Percentiles rank a stretch among this genome's conserved stretches.
Conservation (phyloP, 2,888 invertebrate species). For the Drosophila bunnanda region DNA sequence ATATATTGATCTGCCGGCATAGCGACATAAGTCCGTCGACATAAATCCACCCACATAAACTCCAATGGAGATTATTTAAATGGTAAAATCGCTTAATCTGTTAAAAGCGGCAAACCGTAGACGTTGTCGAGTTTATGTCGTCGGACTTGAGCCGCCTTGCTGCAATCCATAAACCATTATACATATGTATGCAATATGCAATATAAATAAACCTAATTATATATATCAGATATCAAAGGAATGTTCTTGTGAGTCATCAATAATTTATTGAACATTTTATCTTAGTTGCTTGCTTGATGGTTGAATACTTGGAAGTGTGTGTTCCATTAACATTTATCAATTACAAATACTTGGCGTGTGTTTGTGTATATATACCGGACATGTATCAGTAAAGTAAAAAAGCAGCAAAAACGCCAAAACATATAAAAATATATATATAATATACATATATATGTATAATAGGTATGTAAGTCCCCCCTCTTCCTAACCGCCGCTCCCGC, state of each 20-base stretch:
- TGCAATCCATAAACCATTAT: slow-evolving; percentile 39
- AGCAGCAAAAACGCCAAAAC: slow-evolving; percentile 77
- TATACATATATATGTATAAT: slow-evolving; percentile 45
- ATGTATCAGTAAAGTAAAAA: slow-evolving; percentile 68
- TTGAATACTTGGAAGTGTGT: slow-evolving; percentile 67
- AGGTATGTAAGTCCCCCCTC: slow-evolving; percentile 31
- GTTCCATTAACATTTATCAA: slow-evolving; percentile 55
- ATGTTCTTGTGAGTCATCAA: slow-evolving; percentile 58
- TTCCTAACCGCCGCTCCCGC: slow-evolving; percentile 3
- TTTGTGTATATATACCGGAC: slow-evolving; percentile 29
- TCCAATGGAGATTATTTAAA: not conserved
- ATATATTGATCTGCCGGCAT: slow-evolving; percentile 19
- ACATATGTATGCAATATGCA: slow-evolving; percentile 44
- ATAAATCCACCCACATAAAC: not conserved
- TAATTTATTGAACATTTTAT: slow-evolving; percentile 71
- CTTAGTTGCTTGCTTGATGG: slow-evolving; percentile 53
- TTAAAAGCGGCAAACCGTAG: not conserved
- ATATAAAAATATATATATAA: slow-evolving; percentile 71
- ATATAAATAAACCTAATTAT: slow-evolving; percentile 37
- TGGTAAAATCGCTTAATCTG: not conserved
- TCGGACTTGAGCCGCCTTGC: slow-evolving; percentile 11
- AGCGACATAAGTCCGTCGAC: not conserved
- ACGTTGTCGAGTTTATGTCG: not conserved
- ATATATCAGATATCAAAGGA: slow-evolving; percentile 23
- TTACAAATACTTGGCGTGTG: slow-evolving; percentile 44